A percentile compares a stretch with the other conserved stretches of the same genome.
These are phyloP conservation scores for Tragopan temminckii DNA, from an alignment of 2,797 vertebrate genomes.

Conservation along the genomic window DNA sequence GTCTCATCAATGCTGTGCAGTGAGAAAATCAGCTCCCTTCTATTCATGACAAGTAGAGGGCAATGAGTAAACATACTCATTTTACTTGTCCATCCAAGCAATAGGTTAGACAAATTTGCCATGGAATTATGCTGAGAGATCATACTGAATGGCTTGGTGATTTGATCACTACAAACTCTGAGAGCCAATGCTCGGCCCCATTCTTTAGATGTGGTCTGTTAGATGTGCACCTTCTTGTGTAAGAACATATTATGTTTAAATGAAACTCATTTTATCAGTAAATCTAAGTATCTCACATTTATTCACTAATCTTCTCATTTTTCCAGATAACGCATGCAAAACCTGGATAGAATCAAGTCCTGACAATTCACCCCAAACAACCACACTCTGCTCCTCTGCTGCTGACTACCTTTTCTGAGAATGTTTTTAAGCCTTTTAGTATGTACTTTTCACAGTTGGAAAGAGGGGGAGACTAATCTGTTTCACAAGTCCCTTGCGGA, in stretches of 20 bases:
- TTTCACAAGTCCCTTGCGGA: background rate
- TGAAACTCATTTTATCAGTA: background rate
- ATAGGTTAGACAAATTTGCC: background rate
- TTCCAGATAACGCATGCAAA: background rate
- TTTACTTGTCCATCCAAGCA: background rate
- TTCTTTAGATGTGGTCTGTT: background rate
- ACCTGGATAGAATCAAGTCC: background rate
- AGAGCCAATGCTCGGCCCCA: background rate
- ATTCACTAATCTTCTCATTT: background rate
- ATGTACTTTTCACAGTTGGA: background rate
- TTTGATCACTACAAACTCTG: background rate
- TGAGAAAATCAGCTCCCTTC: background rate
- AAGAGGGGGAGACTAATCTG: background rate
- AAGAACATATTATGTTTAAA: background rate
- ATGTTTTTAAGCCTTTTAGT: background rate
- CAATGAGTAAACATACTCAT: background rate
- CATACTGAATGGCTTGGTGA: background rate
- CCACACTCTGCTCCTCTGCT: background rate
- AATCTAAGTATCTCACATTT: background rate
- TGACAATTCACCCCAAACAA: background rate
- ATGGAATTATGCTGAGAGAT: background rate
- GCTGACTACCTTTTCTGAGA: background rate
- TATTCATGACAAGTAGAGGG: background rate
- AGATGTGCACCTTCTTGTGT: background rate
- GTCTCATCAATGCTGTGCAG: background rate